These are phyloP conservation scores for Orchesella cincta DNA, from an alignment of 1,140 invertebrate species.

Conservation along the genomic window DNA sequence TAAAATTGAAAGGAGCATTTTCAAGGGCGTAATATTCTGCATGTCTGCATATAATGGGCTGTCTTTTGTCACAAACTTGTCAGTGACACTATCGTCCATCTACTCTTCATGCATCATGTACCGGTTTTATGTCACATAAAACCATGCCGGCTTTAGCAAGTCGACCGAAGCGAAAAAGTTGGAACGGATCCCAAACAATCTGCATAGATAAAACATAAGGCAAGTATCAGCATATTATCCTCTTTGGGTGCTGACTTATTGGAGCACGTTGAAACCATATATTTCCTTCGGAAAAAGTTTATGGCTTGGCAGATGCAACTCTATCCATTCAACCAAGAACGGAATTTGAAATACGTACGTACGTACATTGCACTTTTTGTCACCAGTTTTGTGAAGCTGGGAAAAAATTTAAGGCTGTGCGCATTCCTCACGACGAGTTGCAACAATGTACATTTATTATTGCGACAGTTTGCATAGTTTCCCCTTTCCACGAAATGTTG, in stretches of 20 bases:
- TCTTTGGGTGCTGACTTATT: background rate
- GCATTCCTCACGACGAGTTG: too few relatives aligned
- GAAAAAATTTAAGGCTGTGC: too few relatives aligned
- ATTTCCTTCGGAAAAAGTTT: background rate
- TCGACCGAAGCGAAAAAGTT: constrained; percentile 4
- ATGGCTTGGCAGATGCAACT: constrained; percentile 13
- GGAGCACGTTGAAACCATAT: constrained; percentile 17
- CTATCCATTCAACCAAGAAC: background rate
- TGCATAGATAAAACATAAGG: constrained; percentile 26
- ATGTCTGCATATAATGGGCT: background rate
- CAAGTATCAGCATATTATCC: background rate
- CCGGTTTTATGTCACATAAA: background rate
- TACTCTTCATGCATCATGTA: too few relatives aligned
- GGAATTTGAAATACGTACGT: background rate
- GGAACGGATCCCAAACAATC: background rate
- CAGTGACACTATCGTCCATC: constrained; percentile 9
- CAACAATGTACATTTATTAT: constrained; percentile 9
- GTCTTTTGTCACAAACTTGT: constrained; percentile 23
- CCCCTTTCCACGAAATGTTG: background rate
- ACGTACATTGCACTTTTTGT: background rate
- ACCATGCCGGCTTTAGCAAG: background rate
- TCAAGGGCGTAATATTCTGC: background rate
- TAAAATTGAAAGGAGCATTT: too few relatives aligned
- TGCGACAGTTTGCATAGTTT: constrained; percentile 13
- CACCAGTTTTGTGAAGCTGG: background rate